phyloP scores from a whole-genome alignment of 92 coral and sea anemone genomes.

The Micromussa lordhowensis region DNA sequence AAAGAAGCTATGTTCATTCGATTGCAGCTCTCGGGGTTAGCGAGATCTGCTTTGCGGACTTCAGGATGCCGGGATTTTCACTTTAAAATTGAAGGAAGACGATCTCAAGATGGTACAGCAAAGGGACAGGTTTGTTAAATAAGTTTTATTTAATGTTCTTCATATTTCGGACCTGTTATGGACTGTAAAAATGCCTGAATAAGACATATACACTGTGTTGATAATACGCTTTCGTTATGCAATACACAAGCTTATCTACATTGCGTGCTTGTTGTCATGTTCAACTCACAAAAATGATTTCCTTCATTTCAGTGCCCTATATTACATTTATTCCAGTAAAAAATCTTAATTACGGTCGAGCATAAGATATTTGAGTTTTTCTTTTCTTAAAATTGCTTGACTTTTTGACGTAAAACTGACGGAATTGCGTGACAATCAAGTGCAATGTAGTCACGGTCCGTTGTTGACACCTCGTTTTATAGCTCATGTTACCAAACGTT shows the following conservation, averaged over 20 bases:
- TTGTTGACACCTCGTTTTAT: background rate
- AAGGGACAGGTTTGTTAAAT: constrained; percentile 77
- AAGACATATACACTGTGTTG: background rate
- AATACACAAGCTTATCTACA: background rate
- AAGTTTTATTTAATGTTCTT: background rate
- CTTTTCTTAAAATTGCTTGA: background rate
- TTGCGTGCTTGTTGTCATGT: constrained; percentile 4
- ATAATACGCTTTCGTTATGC: constrained; percentile 34
- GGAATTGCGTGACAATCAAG: constrained; percentile 11
- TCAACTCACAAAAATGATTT: background rate
- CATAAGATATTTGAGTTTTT: background rate
- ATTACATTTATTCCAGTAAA: background rate
- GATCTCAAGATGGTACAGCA: constrained; percentile 76
- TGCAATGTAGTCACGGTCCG: background rate
- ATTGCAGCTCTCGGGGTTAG: constrained; percentile 64
- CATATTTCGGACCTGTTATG: background rate
- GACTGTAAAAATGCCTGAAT: background rate
- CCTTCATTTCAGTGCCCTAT: background rate
- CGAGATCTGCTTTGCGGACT: constrained; percentile 62
- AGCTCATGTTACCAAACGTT: too few species aligned
- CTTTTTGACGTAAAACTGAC: background rate
- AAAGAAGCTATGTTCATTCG: background rate
- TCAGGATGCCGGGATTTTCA: constrained; percentile 79
- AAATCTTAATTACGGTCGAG: background rate
- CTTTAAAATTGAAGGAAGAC: constrained; percentile 82